Percentiles rank a stretch among this genome's conserved stretches.
phyloP scores from a whole-genome alignment of 1,140 invertebrate genomes.

The Calosoma granatense region DNA sequence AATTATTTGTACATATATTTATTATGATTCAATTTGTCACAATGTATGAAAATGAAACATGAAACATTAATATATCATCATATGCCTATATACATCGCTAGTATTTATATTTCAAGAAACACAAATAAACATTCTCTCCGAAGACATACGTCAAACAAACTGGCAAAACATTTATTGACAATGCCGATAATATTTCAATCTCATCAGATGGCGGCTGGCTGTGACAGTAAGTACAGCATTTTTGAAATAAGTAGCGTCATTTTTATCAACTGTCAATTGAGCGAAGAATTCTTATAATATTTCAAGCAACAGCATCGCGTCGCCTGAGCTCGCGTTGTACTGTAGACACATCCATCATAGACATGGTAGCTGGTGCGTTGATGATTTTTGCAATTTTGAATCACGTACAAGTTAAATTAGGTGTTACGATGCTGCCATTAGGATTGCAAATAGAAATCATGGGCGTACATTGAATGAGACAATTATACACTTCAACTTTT shows the following conservation, averaged over 20 bases:
- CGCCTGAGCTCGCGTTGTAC: too few relatives aligned
- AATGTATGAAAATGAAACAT: too few relatives aligned
- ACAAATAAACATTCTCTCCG: not conserved
- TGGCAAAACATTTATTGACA: not conserved
- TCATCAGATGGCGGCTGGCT: too few relatives aligned
- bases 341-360: too few relatives aligned
- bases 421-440: not conserved
- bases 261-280: too few relatives aligned
- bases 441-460: not conserved
- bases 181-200: not conserved
- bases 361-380: too few relatives aligned
- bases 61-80: too few relatives aligned
- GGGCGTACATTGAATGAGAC: not conserved
- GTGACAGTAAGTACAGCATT: not conserved
- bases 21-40: not conserved
- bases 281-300: too few relatives aligned
- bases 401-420: not conserved
- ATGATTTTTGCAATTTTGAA: not conserved
- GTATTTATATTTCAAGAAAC: not conserved
- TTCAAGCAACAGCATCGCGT: too few relatives aligned
- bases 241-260: too few relatives aligned
- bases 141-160: not conserved
- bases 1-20: too few relatives aligned
- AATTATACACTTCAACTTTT: not conserved
- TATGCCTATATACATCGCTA: too few relatives aligned